These are phyloP conservation scores for Ochotona princeps DNA, from an alignment of 2,113 vertebrate genomes.

Conservation along the genomic window DNA sequence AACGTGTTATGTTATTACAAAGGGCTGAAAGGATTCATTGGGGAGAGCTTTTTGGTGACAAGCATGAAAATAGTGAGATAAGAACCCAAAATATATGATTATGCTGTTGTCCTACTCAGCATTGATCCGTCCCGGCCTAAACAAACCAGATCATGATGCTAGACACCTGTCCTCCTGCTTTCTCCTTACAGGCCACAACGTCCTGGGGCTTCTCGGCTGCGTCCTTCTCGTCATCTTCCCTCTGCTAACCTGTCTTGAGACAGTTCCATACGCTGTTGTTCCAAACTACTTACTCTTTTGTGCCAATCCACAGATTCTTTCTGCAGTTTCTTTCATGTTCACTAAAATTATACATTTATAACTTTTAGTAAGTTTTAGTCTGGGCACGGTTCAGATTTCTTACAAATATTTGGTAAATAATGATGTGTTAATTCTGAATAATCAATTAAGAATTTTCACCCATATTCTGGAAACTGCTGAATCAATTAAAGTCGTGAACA, in stretches of 20 bases:
- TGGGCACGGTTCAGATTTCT: neutral
- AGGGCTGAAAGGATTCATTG: neutral
- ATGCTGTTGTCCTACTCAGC: neutral
- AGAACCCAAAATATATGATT: neutral
- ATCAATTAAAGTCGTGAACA: neutral
- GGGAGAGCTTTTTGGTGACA: neutral
- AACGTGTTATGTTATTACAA: slow-evolving; percentile 30
- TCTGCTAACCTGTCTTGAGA: neutral
- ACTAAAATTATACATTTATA: neutral
- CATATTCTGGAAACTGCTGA: neutral
- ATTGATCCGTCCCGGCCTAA: neutral
- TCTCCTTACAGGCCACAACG: neutral
- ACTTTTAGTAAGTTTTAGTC: neutral
- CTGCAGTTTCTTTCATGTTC: neutral
- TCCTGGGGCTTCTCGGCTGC: neutral
- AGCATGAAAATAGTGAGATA: neutral
- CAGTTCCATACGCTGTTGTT: neutral
- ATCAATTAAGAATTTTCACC: neutral
- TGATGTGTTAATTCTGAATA: neutral
- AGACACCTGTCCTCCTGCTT: neutral
- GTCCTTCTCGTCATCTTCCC: neutral
- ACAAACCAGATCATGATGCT: neutral
- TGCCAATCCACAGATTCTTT: neutral
- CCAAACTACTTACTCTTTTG: neutral
- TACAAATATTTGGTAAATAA: neutral